Evolutionary conservation across 2,113 vertebrate genomes (phyloP).

Genomic region (Lophura nycthemera): DNA sequence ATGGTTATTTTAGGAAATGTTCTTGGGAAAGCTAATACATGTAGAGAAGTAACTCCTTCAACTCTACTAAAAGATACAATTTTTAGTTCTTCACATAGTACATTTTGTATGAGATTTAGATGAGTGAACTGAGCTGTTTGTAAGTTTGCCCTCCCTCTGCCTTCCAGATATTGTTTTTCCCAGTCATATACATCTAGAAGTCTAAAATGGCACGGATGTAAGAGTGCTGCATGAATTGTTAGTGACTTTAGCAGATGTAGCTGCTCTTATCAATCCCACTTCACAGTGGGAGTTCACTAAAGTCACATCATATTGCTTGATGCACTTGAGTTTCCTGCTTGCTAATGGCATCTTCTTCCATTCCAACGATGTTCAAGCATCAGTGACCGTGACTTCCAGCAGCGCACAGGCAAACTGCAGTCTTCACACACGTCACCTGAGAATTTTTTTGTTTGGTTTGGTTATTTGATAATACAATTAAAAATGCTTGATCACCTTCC

Average conservation of each 20-base stretch:
- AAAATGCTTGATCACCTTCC: not conserved
- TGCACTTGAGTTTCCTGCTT: not conserved
- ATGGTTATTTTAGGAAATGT: conserved; percentile 4
- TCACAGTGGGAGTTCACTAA: conserved; percentile 22
- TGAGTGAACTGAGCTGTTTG: not conserved
- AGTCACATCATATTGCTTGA: not conserved
- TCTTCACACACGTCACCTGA: rapidly evolving
- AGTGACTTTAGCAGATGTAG: not conserved
- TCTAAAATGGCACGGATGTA: not conserved
- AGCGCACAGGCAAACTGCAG: not conserved
- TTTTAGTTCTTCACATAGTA: conserved; percentile 40
- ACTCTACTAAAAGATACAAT: not conserved
- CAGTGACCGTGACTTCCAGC: not conserved
- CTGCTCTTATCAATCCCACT: not conserved
- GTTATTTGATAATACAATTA: not conserved
- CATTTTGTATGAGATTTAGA: conserved; percentile 16
- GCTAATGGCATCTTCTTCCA: not conserved
- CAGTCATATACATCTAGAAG: not conserved
- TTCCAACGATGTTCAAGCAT: not conserved
- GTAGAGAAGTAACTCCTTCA: not conserved
- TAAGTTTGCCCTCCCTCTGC: not conserved
- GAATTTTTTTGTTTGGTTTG: not conserved
- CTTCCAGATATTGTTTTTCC: not conserved
- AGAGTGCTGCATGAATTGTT: not conserved
- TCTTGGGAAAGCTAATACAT: not conserved